These are phyloP conservation scores for Sebastes dallii DNA, from an alignment of 2,797 vertebrate species.

Conservation along the genomic window DNA sequence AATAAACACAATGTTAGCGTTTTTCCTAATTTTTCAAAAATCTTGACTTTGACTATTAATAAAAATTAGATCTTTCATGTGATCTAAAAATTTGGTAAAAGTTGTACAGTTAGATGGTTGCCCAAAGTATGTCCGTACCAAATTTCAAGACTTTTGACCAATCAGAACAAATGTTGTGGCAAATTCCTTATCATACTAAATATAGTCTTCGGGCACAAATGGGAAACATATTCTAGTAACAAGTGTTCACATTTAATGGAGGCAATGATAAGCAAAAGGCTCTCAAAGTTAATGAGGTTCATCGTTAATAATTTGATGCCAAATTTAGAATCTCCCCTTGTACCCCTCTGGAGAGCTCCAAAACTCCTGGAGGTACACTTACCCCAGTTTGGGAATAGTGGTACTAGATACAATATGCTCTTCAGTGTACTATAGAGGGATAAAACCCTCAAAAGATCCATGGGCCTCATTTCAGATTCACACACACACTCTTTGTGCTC, in stretches of 20 bases:
- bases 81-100: neutral
- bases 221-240: conserved; percentile 38
- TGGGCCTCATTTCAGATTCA: conserved; percentile 32
- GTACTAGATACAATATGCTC: conserved; percentile 43
- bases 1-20: too few species aligned
- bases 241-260: conserved; percentile 46
- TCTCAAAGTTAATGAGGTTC: conserved; percentile 71
- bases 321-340: conserved; percentile 65
- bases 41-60: neutral
- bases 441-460: conserved; percentile 39
- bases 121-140: neutral
- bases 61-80: accelerated
- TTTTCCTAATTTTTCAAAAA: too few species aligned
- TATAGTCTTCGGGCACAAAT: neutral
- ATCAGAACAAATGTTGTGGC: neutral
- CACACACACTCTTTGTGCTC: conserved; percentile 19
- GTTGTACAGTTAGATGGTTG: neutral
- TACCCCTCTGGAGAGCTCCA: conserved; percentile 55
- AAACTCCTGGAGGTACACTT: conserved; percentile 73
- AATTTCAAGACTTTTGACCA: neutral
- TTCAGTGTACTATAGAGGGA: conserved; percentile 11
- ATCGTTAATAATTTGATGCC: conserved; percentile 72
- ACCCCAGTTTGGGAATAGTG: conserved; percentile 72
- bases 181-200: neutral
- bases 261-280: conserved; percentile 58